These are phyloP conservation scores for Thumatha senex DNA, from an alignment of 2,888 invertebrate genomes.

Conservation along the genomic window DNA sequence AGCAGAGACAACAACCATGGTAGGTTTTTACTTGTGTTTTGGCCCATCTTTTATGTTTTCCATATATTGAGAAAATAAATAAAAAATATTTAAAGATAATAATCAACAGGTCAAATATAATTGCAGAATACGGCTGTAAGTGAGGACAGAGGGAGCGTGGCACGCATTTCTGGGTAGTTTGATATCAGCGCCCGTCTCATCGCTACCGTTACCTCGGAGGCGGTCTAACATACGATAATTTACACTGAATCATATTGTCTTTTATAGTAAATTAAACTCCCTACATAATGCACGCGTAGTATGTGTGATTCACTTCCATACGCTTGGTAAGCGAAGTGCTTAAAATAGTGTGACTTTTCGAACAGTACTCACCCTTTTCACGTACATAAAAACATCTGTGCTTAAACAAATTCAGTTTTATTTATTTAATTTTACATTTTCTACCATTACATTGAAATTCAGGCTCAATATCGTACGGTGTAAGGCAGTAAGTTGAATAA, in stretches of 20 bases:
- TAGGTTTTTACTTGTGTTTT: too few species aligned
- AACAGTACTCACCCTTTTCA: too few species aligned
- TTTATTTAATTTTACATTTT: conserved; percentile 45
- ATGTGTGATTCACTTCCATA: conserved; percentile 8
- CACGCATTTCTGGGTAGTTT: conserved; percentile 81
- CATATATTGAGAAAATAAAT: too few species aligned
- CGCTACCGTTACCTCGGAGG: conserved; percentile 60
- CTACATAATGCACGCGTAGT: conserved; percentile 10
- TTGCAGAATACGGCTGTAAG: conserved; percentile 70
- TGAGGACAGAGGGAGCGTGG: conserved; percentile 73
- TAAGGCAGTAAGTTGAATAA: conserved; percentile 64
- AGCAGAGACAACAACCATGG: too few species aligned
- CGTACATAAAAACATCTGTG: conserved; percentile 6
- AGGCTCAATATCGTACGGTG: conserved; percentile 50
- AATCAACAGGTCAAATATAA: conserved; percentile 45
- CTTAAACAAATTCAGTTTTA: conserved; percentile 65
- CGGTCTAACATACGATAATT: conserved; percentile 53
- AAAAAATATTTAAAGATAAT: conserved; percentile 3
- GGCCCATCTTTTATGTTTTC: too few species aligned
- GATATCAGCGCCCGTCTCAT: conserved; percentile 77
- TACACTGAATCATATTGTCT: conserved; percentile 25
- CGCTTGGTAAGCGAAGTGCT: conserved; percentile 1
- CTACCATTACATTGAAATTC: conserved; percentile 50
- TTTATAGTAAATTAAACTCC: conserved; percentile 15
- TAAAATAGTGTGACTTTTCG: conserved; percentile 3